These are phyloP conservation scores for Eonycteris spelaea DNA, from an alignment of 2,113 vertebrate species.

Conservation along the genomic window DNA sequence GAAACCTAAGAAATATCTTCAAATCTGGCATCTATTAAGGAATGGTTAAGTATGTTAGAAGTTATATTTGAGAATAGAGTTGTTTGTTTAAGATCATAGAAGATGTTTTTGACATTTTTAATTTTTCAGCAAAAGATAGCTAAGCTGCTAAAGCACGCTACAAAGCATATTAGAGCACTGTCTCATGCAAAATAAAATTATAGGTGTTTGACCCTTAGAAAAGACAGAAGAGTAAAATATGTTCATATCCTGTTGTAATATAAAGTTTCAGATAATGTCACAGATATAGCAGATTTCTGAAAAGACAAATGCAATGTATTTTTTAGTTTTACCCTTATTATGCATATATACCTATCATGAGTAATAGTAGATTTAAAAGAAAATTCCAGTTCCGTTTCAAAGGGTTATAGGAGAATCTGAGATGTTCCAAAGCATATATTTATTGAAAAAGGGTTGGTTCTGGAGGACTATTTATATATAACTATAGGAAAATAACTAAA, in stretches of 20 bases:
- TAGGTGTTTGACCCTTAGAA: neutral
- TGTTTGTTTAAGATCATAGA: neutral
- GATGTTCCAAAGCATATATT: neutral
- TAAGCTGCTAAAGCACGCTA: neutral
- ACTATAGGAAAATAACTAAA: neutral
- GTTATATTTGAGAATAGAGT: neutral
- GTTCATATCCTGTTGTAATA: neutral
- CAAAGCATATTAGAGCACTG: neutral
- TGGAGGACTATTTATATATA: neutral
- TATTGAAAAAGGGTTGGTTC: neutral
- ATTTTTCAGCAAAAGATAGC: neutral
- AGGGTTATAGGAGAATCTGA: neutral
- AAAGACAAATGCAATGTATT: neutral
- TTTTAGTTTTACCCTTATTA: neutral
- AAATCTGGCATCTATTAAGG: neutral
- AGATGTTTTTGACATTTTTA: neutral
- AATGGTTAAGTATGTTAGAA: neutral
- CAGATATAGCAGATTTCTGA: neutral
- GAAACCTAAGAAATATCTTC: neutral
- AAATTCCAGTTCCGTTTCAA: slow-evolving; percentile 10
- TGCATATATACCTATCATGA: neutral
- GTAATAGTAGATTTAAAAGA: neutral
- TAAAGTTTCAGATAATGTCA: neutral
- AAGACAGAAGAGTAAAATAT: neutral
- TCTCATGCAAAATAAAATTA: neutral